Percentiles rank a stretch among this genome's conserved stretches.
These are phyloP conservation scores for Panopea generosa DNA, from an alignment of 2,888 invertebrate species.

Conservation along the genomic window DNA sequence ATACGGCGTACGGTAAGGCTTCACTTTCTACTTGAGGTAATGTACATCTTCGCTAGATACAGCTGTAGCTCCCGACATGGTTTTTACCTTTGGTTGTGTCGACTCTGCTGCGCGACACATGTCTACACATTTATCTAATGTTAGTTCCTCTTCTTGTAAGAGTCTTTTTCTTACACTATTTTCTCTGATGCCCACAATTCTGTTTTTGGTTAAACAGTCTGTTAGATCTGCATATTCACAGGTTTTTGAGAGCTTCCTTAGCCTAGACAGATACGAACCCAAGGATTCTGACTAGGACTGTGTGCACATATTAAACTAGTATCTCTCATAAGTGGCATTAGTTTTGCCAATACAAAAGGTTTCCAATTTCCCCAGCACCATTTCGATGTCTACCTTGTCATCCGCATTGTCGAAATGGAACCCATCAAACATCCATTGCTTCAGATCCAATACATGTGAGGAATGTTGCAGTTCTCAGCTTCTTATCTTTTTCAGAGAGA, in stretches of 20 bases:
- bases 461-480: too few relatives aligned
- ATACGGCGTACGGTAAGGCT: too few relatives aligned
- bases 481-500: too few relatives aligned
- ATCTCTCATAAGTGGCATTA: too few relatives aligned
- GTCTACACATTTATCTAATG: slow-evolving; percentile 10
- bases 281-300: slow-evolving; percentile 19
- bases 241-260: too few relatives aligned
- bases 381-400: slow-evolving; percentile 30
- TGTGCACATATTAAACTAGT: too few relatives aligned
- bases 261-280: too few relatives aligned
- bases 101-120: slow-evolving; percentile 18
- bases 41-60: too few relatives aligned
- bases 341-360: too few relatives aligned
- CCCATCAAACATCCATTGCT: slow-evolving; percentile 41
- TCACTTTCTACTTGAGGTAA: too few relatives aligned
- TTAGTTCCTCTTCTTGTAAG: slow-evolving; percentile 8
- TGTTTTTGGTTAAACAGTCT: slow-evolving; percentile 10
- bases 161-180: slow-evolving; percentile 1
- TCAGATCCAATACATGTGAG: slow-evolving; percentile 44
- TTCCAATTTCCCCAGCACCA: slow-evolving; percentile 42
- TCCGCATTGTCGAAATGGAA: slow-evolving; percentile 29
- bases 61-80: slow-evolving; percentile 21
- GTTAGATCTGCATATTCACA: slow-evolving; percentile 1
- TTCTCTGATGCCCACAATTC: too few relatives aligned
- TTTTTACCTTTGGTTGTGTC: slow-evolving; percentile 12